A percentile compares a stretch with the other conserved stretches of the same genome.
Conservation (phyloP, 2,113 vertebrate genomes). For the Lamprologus callipterus region DNA sequence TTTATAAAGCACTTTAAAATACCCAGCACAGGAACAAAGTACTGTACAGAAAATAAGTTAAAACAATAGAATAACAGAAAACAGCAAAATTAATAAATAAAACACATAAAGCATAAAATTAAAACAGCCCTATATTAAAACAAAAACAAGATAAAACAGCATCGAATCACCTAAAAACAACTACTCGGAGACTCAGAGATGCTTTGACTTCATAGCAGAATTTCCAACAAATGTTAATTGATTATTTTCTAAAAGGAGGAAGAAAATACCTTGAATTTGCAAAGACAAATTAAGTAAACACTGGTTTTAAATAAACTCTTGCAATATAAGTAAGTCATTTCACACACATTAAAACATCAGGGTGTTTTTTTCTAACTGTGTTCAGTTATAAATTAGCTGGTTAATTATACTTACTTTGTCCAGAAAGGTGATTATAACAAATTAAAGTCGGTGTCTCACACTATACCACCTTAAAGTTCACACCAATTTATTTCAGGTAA, state of each 20-base stretch:
- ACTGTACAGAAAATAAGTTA: too few relatives aligned
- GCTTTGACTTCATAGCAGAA: background rate
- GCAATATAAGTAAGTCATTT: background rate
- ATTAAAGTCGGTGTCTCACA: background rate
- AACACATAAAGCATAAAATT: too few relatives aligned
- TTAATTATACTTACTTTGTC: background rate
- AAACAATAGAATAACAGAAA: too few relatives aligned
- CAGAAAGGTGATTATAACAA: background rate
- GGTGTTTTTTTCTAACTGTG: background rate
- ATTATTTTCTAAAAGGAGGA: background rate
- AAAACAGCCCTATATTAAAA: too few relatives aligned
- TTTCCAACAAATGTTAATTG: background rate
- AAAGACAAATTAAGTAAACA: background rate
- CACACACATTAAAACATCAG: background rate
- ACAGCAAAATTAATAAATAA: too few relatives aligned
- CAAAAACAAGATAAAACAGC: too few relatives aligned
- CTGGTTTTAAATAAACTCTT: background rate
- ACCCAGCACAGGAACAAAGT: too few relatives aligned
- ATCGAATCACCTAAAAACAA: too few relatives aligned
- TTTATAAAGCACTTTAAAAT: too few relatives aligned
- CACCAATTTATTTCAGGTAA: conserved; percentile 25
- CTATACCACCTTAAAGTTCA: background rate
- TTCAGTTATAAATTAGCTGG: background rate
- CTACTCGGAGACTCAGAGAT: background rate
- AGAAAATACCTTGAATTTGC: background rate